Percentiles rank a stretch among this genome's conserved stretches.
Evolutionary conservation across 1,140 invertebrate species (phyloP).

Genomic region (Cherax destructor): DNA sequence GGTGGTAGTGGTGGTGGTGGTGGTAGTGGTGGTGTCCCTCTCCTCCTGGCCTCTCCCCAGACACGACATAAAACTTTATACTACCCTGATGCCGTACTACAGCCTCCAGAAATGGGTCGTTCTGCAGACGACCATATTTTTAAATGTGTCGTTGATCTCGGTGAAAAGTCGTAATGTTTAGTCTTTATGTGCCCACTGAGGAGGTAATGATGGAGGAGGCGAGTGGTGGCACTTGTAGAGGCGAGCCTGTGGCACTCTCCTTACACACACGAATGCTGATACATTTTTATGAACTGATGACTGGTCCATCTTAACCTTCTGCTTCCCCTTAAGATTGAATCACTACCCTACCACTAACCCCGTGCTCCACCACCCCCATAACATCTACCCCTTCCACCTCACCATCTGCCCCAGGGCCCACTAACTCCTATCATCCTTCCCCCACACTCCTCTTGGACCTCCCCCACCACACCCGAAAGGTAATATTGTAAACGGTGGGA

Average conservation of each 20-base stretch:
- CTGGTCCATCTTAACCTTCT: no score
- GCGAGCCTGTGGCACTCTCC: background rate
- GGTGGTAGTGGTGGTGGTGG: no score
- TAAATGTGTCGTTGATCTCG: conserved; percentile 66
- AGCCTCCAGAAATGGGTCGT: conserved; percentile 58
- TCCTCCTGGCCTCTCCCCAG: background rate
- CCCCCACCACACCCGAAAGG: conserved; percentile 1
- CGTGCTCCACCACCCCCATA: background rate
- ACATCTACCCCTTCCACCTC: background rate
- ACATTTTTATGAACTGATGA: no score
- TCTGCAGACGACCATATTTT: conserved; percentile 61
- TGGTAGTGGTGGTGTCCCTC: background rate
- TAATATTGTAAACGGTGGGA: conserved; percentile 49
- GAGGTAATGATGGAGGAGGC: conserved; percentile 50
- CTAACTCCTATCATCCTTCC: background rate
- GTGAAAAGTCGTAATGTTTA: conserved; percentile 61
- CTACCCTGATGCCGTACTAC: conserved; percentile 43
- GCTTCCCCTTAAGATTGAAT: no score
- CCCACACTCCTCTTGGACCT: background rate
- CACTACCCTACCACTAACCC: background rate
- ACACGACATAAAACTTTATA: conserved; percentile 60
- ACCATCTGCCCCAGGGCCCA: background rate
- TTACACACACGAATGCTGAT: no score
- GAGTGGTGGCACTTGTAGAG: background rate
- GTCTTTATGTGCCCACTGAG: conserved; percentile 54